A percentile compares a stretch with the other conserved stretches of the same genome.
Conservation (phyloP, 2,888 invertebrate genomes). For the Andricus curvator region DNA sequence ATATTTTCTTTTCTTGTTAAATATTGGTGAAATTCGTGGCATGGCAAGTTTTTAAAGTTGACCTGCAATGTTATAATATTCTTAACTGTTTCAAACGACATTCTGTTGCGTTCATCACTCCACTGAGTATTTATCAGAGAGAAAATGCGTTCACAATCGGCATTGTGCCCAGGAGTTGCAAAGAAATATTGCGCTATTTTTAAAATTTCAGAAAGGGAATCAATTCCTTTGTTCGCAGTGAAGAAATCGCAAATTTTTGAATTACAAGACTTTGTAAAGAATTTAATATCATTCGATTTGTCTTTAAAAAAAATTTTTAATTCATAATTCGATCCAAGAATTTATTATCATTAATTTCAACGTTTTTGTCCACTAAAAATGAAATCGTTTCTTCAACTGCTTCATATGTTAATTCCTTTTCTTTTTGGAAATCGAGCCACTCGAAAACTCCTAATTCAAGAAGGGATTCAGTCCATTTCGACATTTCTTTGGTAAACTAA, state of each 20-base stretch:
- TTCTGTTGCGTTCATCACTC: too few relatives aligned
- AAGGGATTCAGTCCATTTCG: not conserved
- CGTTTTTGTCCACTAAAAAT: slow-evolving; percentile 35
- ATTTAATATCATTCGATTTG: not conserved
- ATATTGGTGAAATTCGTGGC: too few relatives aligned
- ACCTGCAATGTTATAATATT: too few relatives aligned
- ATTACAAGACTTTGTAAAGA: slow-evolving; percentile 15
- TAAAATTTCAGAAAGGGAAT: too few relatives aligned
- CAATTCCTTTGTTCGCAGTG: not conserved
- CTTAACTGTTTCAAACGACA: too few relatives aligned
- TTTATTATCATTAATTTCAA: slow-evolving; percentile 41
- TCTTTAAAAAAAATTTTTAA: slow-evolving; percentile 16
- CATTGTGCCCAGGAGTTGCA: too few relatives aligned
- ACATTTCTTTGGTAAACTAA: too few relatives aligned
- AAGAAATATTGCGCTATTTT: too few relatives aligned
- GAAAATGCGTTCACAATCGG: too few relatives aligned
- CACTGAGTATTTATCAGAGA: too few relatives aligned
- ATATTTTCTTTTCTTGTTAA: too few relatives aligned
- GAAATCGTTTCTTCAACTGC: slow-evolving; percentile 17
- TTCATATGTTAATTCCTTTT: not conserved
- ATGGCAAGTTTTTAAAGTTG: too few relatives aligned
- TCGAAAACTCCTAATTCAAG: slow-evolving; percentile 33
- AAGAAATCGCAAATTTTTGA: not conserved
- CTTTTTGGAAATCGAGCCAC: slow-evolving; percentile 41
- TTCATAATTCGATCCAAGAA: slow-evolving; percentile 44